phyloP scores from a whole-genome alignment of 2,888 invertebrate species.

The Dexiosoma caninum region DNA sequence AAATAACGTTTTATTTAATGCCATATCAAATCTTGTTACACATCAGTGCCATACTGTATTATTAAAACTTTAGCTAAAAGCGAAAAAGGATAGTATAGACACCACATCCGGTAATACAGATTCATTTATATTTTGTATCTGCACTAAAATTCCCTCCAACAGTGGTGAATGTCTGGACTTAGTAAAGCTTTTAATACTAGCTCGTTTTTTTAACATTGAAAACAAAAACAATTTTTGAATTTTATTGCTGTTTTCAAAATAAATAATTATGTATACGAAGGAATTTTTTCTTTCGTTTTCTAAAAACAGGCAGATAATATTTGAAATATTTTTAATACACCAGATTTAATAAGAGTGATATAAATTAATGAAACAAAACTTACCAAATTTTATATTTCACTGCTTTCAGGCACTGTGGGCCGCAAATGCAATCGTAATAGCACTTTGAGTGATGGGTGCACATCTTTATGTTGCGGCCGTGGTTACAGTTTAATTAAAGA shows the following conservation, averaged over 20 bases:
- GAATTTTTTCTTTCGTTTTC: too few species aligned
- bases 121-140: too few species aligned
- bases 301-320: too few species aligned
- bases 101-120: not conserved
- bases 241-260: too few species aligned
- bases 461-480: constrained; percentile 92
- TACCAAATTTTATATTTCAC: not conserved
- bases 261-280: too few species aligned
- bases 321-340: not conserved
- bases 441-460: constrained; percentile 88
- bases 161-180: not conserved
- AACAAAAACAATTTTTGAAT: not conserved
- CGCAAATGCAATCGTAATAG: constrained; percentile 87
- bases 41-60: not conserved
- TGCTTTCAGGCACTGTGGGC: constrained; percentile 82
- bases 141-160: not conserved
- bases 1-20: too few species aligned
- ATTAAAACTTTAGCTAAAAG: not conserved
- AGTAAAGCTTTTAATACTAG: not conserved
- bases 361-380: not conserved
- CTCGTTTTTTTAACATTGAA: too few species aligned
- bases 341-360: not conserved
- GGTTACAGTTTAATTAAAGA: constrained; percentile 90
- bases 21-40: too few species aligned
- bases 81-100: not conserved